Percentiles rank a stretch among this genome's conserved stretches.
Conservation (phyloP, 2,797 vertebrate species). For the Monodelphis domestica region DNA sequence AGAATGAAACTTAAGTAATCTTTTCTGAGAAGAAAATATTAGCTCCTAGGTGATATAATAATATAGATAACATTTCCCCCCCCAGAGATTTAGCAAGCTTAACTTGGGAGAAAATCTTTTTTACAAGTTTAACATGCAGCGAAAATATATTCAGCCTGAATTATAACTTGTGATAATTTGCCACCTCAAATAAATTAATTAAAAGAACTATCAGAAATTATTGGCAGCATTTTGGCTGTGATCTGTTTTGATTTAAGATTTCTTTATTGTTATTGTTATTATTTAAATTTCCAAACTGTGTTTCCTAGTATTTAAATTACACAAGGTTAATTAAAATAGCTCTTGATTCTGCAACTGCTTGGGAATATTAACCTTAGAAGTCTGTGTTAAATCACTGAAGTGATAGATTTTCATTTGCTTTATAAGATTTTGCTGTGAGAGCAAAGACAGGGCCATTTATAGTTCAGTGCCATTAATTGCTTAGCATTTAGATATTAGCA, state of each 20-base stretch:
- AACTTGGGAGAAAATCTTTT: slow-evolving; percentile 30
- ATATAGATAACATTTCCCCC: neutral
- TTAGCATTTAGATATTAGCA: slow-evolving; percentile 92
- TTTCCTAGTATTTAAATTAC: slow-evolving; percentile 87
- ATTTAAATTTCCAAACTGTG: slow-evolving; percentile 67
- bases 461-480: slow-evolving; percentile 93
- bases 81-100: neutral
- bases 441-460: slow-evolving; percentile 85
- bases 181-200: slow-evolving; percentile 27
- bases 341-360: slow-evolving; percentile 85
- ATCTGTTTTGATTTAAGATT: slow-evolving; percentile 27
- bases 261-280: slow-evolving; percentile 57
- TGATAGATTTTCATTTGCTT: slow-evolving; percentile 82
- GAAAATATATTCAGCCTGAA: neutral
- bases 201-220: slow-evolving; percentile 41
- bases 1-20: neutral
- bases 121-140: slow-evolving; percentile 39
- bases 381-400: slow-evolving; percentile 80
- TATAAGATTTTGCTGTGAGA: slow-evolving; percentile 84
- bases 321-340: slow-evolving; percentile 92
- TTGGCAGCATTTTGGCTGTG: slow-evolving; percentile 43
- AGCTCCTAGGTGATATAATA: neutral
- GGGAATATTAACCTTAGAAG: slow-evolving; percentile 86
- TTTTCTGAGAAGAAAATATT: slow-evolving; percentile 4
- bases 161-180: slow-evolving; percentile 17